phyloP scores from a whole-genome alignment of 2,113 vertebrate genomes.

The Cyphomyrus discorhynchus region DNA sequence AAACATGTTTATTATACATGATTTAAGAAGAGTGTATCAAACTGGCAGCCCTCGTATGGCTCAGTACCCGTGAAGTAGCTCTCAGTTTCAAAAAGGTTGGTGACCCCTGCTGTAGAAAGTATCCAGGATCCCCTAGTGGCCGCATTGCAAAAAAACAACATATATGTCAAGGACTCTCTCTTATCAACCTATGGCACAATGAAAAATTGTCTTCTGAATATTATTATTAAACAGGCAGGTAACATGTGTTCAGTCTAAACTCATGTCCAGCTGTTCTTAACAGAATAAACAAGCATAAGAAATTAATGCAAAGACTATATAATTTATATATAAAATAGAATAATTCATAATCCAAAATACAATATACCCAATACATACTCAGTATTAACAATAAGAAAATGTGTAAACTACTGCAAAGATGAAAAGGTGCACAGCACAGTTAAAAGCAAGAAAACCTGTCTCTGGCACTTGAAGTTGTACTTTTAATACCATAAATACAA shows the following conservation, averaged over 20 bases:
- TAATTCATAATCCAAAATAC: not conserved
- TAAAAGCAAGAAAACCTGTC: not conserved
- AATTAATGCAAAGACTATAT: not conserved
- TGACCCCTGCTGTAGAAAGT: not conserved
- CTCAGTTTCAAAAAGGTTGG: too few species aligned
- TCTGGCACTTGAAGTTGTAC: not conserved
- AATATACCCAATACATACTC: not conserved
- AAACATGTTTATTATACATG: too few species aligned
- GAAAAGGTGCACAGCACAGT: not conserved
- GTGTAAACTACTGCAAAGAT: not conserved
- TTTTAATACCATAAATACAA: not conserved
- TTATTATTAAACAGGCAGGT: constrained; percentile 34
- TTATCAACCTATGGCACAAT: constrained; percentile 24
- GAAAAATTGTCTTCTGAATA: constrained; percentile 29
- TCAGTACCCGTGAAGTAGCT: too few species aligned
- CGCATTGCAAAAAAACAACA: not conserved
- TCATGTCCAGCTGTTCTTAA: constrained; percentile 18
- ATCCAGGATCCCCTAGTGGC: not conserved
- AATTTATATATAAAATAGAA: not conserved
- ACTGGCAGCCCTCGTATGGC: too few species aligned
- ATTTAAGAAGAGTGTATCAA: too few species aligned
- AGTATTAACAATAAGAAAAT: not conserved
- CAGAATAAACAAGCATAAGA: not conserved
- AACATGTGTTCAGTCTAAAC: constrained; percentile 29
- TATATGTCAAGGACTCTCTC: not conserved